These are phyloP conservation scores for Oenanthe oenanthe DNA, from an alignment of 2,113 vertebrate species.

Conservation along the genomic window DNA sequence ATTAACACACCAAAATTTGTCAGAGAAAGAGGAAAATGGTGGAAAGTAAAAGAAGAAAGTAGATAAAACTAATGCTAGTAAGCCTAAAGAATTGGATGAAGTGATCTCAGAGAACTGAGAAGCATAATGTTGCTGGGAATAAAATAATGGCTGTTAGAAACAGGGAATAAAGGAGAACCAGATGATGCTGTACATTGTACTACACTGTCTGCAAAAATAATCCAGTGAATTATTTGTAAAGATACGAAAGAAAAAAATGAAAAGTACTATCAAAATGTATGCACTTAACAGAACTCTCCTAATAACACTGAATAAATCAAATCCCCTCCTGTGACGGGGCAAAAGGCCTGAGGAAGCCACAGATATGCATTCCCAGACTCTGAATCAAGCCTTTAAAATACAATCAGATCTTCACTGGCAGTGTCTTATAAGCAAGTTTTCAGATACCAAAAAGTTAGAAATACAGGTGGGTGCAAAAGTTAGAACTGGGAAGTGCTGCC, in stretches of 20 bases:
- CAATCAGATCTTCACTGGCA: not conserved
- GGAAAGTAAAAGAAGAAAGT: not conserved
- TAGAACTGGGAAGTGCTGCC: not conserved
- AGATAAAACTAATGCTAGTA: not conserved
- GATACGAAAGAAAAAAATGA: not conserved
- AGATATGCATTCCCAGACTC: not conserved
- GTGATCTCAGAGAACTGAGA: not conserved
- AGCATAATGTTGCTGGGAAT: not conserved
- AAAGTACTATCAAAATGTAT: not conserved
- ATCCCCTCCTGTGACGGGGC: not conserved
- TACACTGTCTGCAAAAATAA: not conserved
- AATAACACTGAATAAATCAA: rapidly evolving
- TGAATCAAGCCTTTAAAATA: not conserved
- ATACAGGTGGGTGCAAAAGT: not conserved
- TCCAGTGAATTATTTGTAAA: not conserved
- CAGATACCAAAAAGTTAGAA: not conserved
- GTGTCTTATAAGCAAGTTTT: not conserved
- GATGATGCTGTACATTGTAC: not conserved
- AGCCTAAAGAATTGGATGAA: not conserved
- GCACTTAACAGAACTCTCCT: not conserved
- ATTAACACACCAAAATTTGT: not conserved
- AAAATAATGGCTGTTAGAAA: not conserved
- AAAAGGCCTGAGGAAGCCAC: not conserved
- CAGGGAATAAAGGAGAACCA: not conserved
- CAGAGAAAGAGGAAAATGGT: not conserved